phyloP scores from a whole-genome alignment of 2,888 invertebrate genomes.

The Shargacucullia verbasci region DNA sequence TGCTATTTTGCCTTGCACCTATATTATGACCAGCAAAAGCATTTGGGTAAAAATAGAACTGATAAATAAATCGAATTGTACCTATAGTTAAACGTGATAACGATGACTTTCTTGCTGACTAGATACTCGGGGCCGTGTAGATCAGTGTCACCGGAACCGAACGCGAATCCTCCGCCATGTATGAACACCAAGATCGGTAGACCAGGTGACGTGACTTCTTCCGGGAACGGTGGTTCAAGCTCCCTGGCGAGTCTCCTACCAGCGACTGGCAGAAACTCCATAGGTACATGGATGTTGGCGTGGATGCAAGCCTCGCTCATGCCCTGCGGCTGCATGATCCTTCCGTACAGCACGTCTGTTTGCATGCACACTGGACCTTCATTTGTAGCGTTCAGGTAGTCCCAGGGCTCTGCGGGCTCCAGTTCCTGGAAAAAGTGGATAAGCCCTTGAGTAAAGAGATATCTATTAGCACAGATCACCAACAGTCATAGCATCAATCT shows the following conservation, averaged over 20 bases:
- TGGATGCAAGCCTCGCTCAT: conserved; percentile 79
- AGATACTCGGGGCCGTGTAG: conserved; percentile 80
- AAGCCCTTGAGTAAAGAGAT: background rate
- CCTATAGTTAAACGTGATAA: conserved; percentile 86
- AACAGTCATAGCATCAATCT: too few species aligned
- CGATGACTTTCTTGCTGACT: conserved; percentile 74
- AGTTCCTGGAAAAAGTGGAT: conserved; percentile 80
- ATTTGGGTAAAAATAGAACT: background rate
- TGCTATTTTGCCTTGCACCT: too few species aligned
- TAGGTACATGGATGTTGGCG: conserved; percentile 80
- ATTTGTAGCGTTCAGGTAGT: conserved; percentile 84
- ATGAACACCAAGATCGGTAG: conserved; percentile 81
- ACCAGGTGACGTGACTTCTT: conserved; percentile 35
- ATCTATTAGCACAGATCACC: background rate
- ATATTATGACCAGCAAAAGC: too few species aligned
- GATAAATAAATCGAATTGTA: conserved; percentile 47
- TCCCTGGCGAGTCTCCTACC: conserved; percentile 37
- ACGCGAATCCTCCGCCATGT: conserved; percentile 83
- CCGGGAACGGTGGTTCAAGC: conserved; percentile 53
- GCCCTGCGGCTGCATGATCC: conserved; percentile 62
- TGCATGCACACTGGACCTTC: conserved; percentile 91
- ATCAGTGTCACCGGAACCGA: conserved; percentile 80
- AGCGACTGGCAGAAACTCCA: conserved; percentile 57
- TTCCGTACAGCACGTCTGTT: conserved; percentile 79
- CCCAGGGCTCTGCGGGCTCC: conserved; percentile 85